Base-by-base conservation (phyloP, 2,113 vertebrate species). In the Apteryx owenii region DNA sequence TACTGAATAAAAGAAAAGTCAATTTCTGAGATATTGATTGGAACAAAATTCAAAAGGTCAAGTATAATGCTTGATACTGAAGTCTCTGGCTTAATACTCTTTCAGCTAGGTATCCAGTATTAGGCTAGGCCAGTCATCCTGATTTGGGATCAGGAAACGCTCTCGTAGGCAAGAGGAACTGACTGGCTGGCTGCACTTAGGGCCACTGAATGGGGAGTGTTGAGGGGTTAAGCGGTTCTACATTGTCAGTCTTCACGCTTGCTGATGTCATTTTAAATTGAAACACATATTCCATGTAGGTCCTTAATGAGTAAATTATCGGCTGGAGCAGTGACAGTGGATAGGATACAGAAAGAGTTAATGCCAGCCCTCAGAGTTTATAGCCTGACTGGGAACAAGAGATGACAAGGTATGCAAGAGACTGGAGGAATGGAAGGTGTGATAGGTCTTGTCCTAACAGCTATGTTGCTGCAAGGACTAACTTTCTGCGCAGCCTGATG, bases 41-140 rank as follows among this genome's bases (percentile, higher is more conserved):
- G 42, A 93, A 83, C 7, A 68, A 82, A 91, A 95, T 81, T 88
- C 65, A 51, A 92, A 95, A 94, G 88, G 72, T 93, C 76, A 81
- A 78, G 64, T 64, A 54, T 78, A 70, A 88, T 88, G 33, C 46
- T 81, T 86, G 72, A 86, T 92, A 76, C 73, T 84, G 51, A 78
- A 95, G 20, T 83, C 42, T 93, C 60, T 68, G 50, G 28, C 25
- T 94, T 93, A 81, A 86, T 93, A 46, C 33, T 90, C 26, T 77
- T 91, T 90, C 54, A 84, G 79, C 18, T 58, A 36, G 44, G 38
- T 90, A 36, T 80, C 94, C 78, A 51, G 12, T 76, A 22, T 88
- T 40, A 64, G 64, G 19, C 10, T 50, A 95, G 58, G 54, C 44
- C 81, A 65, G 51, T 93, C 15, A 31, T 89, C n/a, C 13, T 76